phyloP scores from a whole-genome alignment of 2,888 invertebrate species.

The Papilio protenor region DNA sequence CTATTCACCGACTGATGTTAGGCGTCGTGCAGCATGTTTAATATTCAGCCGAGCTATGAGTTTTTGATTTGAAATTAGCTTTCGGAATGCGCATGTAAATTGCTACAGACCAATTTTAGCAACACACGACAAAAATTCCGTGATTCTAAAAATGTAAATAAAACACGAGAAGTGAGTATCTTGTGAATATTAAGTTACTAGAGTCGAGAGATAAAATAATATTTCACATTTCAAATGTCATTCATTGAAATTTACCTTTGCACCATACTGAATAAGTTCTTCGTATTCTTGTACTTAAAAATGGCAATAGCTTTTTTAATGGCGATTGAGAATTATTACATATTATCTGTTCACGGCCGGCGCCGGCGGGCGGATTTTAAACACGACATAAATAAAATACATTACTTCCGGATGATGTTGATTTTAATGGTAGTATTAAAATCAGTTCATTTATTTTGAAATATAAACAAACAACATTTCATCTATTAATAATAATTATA shows the following conservation, averaged over 20 bases:
- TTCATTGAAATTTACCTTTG: background rate
- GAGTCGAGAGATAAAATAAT: background rate
- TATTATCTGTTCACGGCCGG: background rate
- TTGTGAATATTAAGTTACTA: background rate
- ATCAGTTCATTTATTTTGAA: background rate
- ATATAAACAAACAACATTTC: background rate
- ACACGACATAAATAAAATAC: background rate
- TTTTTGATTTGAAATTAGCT: constrained; percentile 27
- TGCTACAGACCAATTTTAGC: background rate
- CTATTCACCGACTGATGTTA: constrained; percentile 24
- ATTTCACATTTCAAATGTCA: background rate
- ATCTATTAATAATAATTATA: background rate
- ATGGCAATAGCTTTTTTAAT: background rate
- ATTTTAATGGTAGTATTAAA: constrained; percentile 9
- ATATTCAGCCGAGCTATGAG: constrained; percentile 13
- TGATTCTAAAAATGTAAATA: constrained; percentile 3
- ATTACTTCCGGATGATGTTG: background rate
- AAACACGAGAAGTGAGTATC: background rate
- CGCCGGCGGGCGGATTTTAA: constrained; percentile 5
- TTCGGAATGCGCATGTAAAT: constrained; percentile 24
- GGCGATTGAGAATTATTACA: background rate
- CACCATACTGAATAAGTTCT: background rate
- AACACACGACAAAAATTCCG: background rate
- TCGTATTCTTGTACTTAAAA: background rate
- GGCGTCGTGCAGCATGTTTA: constrained; percentile 3